phyloP scores from a whole-genome alignment of 2,113 vertebrate species.

The Petromus typicus region DNA sequence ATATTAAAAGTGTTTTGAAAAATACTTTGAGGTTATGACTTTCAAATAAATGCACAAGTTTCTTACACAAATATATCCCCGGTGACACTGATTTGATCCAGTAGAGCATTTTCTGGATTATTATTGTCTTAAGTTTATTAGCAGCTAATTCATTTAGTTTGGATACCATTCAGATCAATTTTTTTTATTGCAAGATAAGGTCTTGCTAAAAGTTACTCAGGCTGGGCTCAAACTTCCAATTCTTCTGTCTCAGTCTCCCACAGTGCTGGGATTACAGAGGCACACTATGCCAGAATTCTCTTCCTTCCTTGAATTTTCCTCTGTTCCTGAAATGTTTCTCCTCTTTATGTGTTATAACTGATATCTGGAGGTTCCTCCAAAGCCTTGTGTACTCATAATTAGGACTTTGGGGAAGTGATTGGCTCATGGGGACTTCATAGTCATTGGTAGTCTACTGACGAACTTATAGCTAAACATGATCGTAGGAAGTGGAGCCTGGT shows the following conservation, averaged over 20 bases:
- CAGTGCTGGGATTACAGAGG: background rate
- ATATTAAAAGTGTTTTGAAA: background rate
- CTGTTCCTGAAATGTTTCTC: background rate
- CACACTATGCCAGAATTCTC: background rate
- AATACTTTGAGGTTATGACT: conserved; percentile 44
- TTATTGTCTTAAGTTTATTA: background rate
- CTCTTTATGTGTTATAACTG: background rate
- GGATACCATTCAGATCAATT: background rate
- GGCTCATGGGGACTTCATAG: background rate
- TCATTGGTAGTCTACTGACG: background rate
- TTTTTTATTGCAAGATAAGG: background rate
- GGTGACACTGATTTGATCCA: conserved; percentile 8
- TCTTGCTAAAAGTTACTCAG: background rate
- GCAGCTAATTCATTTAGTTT: conserved; percentile 38
- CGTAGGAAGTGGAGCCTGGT: background rate
- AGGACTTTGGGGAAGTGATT: background rate
- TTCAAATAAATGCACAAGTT: background rate
- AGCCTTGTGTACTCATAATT: background rate
- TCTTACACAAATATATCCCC: conserved; percentile 19
- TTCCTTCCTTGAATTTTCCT: conserved; percentile 39
- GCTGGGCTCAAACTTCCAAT: background rate
- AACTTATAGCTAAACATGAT: background rate
- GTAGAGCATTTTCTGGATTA: background rate
- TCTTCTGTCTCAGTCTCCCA: background rate
- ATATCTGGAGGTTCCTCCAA: background rate